phyloP scores from a whole-genome alignment of 2,113 vertebrate species.

The Eira barbara region DNA sequence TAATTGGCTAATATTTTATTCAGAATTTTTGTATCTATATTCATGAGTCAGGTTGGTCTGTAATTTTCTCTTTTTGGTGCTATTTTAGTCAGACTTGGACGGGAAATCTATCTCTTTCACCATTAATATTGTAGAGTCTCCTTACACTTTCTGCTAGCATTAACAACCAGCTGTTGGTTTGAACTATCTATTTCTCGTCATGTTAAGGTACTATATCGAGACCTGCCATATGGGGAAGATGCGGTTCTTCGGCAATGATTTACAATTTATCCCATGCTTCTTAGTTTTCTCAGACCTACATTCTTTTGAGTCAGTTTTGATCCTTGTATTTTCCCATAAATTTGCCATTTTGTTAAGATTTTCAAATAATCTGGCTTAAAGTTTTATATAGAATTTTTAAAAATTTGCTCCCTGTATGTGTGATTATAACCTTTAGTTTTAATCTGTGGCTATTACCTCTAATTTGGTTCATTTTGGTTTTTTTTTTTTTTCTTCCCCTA shows the following conservation, averaged over 20 bases:
- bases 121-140: slow-evolving; percentile 15
- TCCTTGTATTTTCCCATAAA: background rate
- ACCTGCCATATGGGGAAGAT: background rate
- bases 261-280: background rate
- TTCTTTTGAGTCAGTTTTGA: background rate
- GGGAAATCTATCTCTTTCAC: slow-evolving; percentile 44
- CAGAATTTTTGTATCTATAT: slow-evolving; percentile 65
- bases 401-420: background rate
- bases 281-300: background rate
- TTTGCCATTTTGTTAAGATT: background rate
- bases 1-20: slow-evolving; percentile 76
- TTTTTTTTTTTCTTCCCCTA: background rate
- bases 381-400: background rate
- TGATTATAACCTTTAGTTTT: background rate
- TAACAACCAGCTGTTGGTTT: slow-evolving; percentile 1
- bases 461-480: background rate
- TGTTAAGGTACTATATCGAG: background rate
- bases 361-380: background rate
- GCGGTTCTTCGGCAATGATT: background rate
- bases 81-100: slow-evolving; percentile 63
- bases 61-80: slow-evolving; percentile 66
- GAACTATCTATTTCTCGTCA: background rate
- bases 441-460: background rate
- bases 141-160: background rate
- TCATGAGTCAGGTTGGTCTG: slow-evolving; percentile 65